A percentile compares a stretch with the other conserved stretches of the same genome.
Conservation (phyloP, 2,113 vertebrate species). For the zebrafish (Danio rerio) region GRCz12tu NC_133188.1:52310501-52311000, state of each 20-base stretch:
- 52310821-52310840: not conserved
- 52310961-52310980: constrained; percentile 40
- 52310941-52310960: constrained; percentile 45
- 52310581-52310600: too few species aligned
- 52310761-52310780: constrained; percentile 23
- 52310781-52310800: not conserved
- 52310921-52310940: constrained; percentile 12
- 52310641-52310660: too few species aligned
- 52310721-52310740: not conserved
- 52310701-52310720: too few species aligned
- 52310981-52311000: constrained; percentile 25
- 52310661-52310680: too few species aligned
- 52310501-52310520: too few species aligned
- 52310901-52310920: constrained; percentile 35
- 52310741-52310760: constrained; percentile 20
- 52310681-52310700: too few species aligned
- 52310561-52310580: too few species aligned
- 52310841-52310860: not conserved
- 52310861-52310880: constrained; percentile 30
- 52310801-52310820: constrained; percentile 2
- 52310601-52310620: too few species aligned
- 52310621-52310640: too few species aligned
- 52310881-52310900: constrained; percentile 45
- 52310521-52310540: too few species aligned
- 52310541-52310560: too few species aligned